phyloP scores from a whole-genome alignment of 2,797 vertebrate species.

The Siniperca scherzeri region DNA sequence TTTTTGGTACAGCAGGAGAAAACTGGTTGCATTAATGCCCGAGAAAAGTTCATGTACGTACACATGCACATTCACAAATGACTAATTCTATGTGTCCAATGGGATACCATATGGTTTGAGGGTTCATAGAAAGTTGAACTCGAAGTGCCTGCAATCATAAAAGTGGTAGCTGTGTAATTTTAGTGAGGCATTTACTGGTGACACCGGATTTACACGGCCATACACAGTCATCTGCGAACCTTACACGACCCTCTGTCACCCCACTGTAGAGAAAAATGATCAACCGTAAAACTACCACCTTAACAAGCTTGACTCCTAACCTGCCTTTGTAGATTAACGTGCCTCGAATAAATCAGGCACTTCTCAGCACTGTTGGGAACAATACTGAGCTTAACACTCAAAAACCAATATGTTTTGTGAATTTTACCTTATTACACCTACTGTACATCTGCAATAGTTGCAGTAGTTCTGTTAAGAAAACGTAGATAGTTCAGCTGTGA shows the following conservation, averaged over 20 bases:
- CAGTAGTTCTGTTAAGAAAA: background rate
- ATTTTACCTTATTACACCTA: conserved; percentile 3
- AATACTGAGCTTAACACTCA: background rate
- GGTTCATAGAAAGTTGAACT: conserved; percentile 58
- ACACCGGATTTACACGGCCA: conserved; percentile 56
- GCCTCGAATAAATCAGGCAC: conserved; percentile 42
- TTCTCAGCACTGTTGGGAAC: conserved; percentile 3
- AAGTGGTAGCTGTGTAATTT: conserved; percentile 57
- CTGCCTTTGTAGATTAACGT: conserved; percentile 50
- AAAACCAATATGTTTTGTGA: background rate
- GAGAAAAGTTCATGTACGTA: conserved; percentile 16
- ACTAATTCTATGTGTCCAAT: background rate
- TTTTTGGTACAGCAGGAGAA: conserved; percentile 21
- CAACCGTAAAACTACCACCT: conserved; percentile 49
- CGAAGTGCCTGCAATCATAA: conserved; percentile 42
- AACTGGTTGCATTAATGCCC: conserved; percentile 10
- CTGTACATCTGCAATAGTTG: background rate
- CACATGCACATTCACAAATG: conserved; percentile 40
- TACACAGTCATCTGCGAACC: conserved; percentile 54
- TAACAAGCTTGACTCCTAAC: conserved; percentile 54
- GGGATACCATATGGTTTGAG: conserved; percentile 40
- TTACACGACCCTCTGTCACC: conserved; percentile 52
- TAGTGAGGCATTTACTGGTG: conserved; percentile 56
- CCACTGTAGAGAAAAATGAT: conserved; percentile 39
- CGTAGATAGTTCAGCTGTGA: background rate